Percentiles rank a stretch among this genome's conserved stretches.
Conservation (phyloP, 2,113 vertebrate genomes). For the Ancistrus triradiatus region DNA sequence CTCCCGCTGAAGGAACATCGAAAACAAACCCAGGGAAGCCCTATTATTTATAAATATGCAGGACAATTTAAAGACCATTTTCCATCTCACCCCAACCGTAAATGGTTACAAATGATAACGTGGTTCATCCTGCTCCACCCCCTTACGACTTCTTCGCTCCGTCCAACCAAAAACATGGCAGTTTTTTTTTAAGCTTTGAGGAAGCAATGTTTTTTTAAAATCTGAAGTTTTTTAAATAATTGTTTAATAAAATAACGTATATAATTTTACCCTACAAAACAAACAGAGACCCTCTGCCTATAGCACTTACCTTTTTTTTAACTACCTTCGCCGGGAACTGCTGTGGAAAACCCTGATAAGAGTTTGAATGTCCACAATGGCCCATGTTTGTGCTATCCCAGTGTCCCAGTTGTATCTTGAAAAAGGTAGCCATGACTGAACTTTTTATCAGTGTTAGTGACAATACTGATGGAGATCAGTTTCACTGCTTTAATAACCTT, state of each 20-base stretch:
- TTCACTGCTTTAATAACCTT: too few species aligned
- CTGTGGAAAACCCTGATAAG: constrained; percentile 62
- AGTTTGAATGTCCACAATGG: constrained; percentile 60
- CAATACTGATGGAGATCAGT: too few species aligned
- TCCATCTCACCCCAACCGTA: constrained; percentile 54
- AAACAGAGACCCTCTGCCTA: background rate
- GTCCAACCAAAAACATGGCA: constrained; percentile 34
- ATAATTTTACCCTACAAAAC: too few species aligned
- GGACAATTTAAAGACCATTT: background rate
- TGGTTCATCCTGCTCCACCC: constrained; percentile 55
- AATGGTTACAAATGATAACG: constrained; percentile 57
- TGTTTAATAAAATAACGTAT: too few species aligned
- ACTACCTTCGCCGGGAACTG: constrained; percentile 28
- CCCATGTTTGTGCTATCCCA: constrained; percentile 53
- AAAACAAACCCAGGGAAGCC: too few species aligned
- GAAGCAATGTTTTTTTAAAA: too few species aligned
- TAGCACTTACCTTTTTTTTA: too few species aligned
- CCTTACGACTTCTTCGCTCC: too few species aligned
- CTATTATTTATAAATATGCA: too few species aligned
- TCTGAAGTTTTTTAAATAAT: constrained; percentile 4
- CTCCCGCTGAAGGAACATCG: too few species aligned
- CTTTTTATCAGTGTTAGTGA: too few species aligned
- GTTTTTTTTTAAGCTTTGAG: constrained; percentile 51
- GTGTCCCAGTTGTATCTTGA: constrained; percentile 29
- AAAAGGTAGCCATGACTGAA: too few species aligned